Conservation (phyloP, 2,113 vertebrate genomes). For the Catharus minimus region DNA sequence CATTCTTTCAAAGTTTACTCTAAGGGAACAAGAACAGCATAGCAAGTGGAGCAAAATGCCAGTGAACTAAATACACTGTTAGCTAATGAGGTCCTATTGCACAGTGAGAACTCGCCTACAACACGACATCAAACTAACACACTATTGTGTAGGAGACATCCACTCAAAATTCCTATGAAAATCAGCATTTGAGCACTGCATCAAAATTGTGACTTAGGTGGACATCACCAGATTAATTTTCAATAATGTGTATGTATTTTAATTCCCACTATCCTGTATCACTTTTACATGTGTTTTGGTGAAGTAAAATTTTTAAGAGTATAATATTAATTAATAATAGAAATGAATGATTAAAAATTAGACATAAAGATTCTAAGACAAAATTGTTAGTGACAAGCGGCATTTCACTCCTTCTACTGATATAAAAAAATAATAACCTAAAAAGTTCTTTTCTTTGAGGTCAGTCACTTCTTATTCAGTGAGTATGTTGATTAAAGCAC, state of each 20-base stretch:
- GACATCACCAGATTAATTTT: neutral
- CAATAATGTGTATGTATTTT: neutral
- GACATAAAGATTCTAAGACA: neutral
- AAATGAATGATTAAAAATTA: neutral
- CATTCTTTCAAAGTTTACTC: slow-evolving; percentile 35
- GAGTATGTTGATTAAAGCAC: neutral
- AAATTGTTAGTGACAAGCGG: neutral
- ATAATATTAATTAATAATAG: neutral
- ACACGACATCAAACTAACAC: neutral
- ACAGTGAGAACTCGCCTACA: neutral
- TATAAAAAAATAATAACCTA: neutral
- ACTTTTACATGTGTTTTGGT: neutral
- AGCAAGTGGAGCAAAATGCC: slow-evolving; percentile 45
- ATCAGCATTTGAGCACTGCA: neutral
- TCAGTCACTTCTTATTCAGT: neutral
- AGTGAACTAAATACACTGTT: neutral
- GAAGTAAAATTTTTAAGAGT: neutral
- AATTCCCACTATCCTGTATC: neutral
- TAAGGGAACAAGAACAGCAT: slow-evolving; percentile 30
- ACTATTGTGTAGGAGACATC: neutral
- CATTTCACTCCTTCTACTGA: neutral
- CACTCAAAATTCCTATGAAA: neutral
- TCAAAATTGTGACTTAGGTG: neutral
- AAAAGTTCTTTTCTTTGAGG: neutral
- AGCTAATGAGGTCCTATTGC: neutral